phyloP scores from a whole-genome alignment of 2,888 invertebrate genomes.

The Dicyrtomina minuta region DNA sequence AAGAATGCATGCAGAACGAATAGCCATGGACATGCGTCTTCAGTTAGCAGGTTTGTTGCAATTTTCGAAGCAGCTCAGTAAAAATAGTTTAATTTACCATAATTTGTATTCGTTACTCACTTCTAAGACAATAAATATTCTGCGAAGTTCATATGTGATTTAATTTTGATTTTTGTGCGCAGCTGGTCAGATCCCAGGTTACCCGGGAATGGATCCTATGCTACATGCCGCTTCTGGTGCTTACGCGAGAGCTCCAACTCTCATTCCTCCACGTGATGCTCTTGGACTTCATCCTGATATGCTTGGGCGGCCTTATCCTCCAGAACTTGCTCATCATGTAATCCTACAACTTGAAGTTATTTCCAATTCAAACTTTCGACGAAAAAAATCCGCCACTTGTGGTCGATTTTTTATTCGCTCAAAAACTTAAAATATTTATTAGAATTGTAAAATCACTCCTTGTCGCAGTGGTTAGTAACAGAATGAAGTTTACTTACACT shows the following conservation, averaged over 20 bases:
- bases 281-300: slow-evolving; percentile 73
- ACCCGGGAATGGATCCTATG: slow-evolving; percentile 54
- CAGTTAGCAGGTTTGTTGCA: slow-evolving; percentile 47
- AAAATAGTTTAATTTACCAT: neutral
- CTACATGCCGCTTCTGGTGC: slow-evolving; percentile 63
- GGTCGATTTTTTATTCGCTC: no score
- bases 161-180: slow-evolving; percentile 13
- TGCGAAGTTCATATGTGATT: slow-evolving; percentile 1
- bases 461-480: no score
- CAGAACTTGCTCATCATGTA: slow-evolving; percentile 75
- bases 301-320: slow-evolving; percentile 76
- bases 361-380: slow-evolving; percentile 11
- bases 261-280: no score
- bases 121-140: no score
- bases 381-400: no score
- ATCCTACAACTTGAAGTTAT: no score
- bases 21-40: slow-evolving; percentile 71
- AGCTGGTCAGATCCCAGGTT: slow-evolving; percentile 53
- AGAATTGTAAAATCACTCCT: no score
- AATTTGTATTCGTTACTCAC: slow-evolving; percentile 2
- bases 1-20: slow-evolving; percentile 66
- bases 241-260: no score
- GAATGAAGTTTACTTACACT: neutral
- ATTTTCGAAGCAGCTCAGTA: neutral
- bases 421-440: no score